Evolutionary conservation across 1,140 invertebrate species (phyloP).

Genomic region (Theocolax elegans): DNA sequence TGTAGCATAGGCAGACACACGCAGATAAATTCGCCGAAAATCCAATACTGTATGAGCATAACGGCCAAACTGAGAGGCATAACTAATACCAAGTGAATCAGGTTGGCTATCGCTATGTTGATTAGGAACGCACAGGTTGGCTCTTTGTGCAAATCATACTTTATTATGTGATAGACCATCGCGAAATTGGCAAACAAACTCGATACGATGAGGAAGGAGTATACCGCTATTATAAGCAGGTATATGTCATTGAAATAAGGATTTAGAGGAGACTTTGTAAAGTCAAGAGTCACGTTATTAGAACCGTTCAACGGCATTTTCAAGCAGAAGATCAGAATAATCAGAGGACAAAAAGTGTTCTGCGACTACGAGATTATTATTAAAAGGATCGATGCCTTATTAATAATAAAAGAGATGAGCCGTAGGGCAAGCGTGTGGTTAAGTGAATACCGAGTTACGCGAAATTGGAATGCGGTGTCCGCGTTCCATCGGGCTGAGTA

Average conservation of each 20-base stretch:
- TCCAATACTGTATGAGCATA: constrained; percentile 79
- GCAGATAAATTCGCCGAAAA: constrained; percentile 80
- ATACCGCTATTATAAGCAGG: constrained; percentile 74
- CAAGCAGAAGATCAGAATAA: no score
- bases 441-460: neutral
- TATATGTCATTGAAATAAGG: constrained; percentile 69
- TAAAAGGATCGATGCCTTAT: no score
- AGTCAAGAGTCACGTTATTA: constrained; percentile 61
- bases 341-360: no score
- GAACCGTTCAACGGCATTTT: constrained; percentile 43
- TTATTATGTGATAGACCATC: constrained; percentile 72
- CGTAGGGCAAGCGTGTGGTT: neutral
- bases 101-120: constrained; percentile 76
- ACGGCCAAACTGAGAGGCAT: constrained; percentile 77
- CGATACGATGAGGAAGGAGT: constrained; percentile 69
- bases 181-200: constrained; percentile 72
- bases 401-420: no score
- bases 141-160: constrained; percentile 72
- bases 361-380: no score
- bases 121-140: constrained; percentile 75
- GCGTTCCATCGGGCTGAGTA: no score
- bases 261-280: constrained; percentile 61
- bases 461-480: no score
- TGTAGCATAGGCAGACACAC: constrained; percentile 81
- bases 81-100: constrained; percentile 76